These are phyloP conservation scores for Danaus chrysippus DNA, from an alignment of 2,888 invertebrate genomes.

Conservation along the genomic window DNA sequence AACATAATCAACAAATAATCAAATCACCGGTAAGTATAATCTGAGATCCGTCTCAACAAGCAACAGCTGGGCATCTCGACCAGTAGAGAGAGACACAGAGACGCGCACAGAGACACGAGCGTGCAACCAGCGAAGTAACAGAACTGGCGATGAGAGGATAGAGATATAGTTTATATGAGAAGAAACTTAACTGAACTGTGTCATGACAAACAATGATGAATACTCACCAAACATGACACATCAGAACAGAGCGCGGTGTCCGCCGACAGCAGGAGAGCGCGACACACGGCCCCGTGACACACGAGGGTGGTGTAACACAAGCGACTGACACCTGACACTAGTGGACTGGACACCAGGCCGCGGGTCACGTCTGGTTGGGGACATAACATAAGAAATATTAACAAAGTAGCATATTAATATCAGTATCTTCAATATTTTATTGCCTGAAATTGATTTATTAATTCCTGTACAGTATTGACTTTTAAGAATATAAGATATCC, in stretches of 20 bases:
- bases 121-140: constrained; percentile 74
- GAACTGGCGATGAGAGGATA: constrained; percentile 53
- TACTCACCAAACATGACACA: constrained; percentile 67
- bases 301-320: constrained; percentile 76
- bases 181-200: no score
- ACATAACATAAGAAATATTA: background rate
- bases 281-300: constrained; percentile 71
- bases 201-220: background rate
- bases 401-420: background rate
- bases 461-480: no score
- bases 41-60: constrained; percentile 70
- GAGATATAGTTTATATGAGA: no score
- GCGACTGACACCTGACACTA: constrained; percentile 74
- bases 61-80: constrained; percentile 81
- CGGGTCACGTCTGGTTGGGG: constrained; percentile 38
- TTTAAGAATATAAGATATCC: no score
- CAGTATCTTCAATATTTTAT: no score
- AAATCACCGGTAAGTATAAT: constrained; percentile 44
- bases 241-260: constrained; percentile 70
- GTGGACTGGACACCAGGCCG: constrained; percentile 58
- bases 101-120: constrained; percentile 56
- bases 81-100: constrained; percentile 73
- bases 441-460: no score
- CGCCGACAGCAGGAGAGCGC: constrained; percentile 62
- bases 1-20: background rate